Percentiles rank a stretch among this genome's conserved stretches.
Evolutionary conservation across 2,797 vertebrate genomes (phyloP).

Genomic region (Acanthurus leucopareius): DNA sequence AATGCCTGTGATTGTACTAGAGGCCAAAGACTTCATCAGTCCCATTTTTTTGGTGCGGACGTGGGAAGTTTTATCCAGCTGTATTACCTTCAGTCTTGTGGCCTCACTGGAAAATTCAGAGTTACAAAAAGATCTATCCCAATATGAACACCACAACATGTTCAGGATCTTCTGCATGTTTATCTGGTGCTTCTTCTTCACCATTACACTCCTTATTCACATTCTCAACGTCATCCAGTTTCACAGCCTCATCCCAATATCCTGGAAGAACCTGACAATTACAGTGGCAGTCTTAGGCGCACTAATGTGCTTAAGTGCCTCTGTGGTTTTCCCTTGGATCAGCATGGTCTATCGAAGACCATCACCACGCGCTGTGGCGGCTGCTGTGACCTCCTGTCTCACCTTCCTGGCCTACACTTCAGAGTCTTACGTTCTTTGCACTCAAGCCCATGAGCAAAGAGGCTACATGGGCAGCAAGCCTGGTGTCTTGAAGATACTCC

Average conservation of each 20-base stretch:
- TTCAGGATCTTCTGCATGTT: slow-evolving; percentile 82
- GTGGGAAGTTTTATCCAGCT: slow-evolving; percentile 74
- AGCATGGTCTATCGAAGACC: not conserved
- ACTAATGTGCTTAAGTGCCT: slow-evolving; percentile 77
- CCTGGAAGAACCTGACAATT: slow-evolving; percentile 87
- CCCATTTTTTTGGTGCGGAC: slow-evolving; percentile 81
- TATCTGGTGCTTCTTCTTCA: slow-evolving; percentile 86
- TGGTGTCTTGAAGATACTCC: slow-evolving; percentile 84
- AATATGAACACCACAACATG: accelerated
- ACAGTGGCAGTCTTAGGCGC: slow-evolving; percentile 74
- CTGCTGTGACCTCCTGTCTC: slow-evolving; percentile 73
- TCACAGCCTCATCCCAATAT: slow-evolving; percentile 85
- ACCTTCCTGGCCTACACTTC: slow-evolving; percentile 76
- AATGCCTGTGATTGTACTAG: slow-evolving; percentile 86
- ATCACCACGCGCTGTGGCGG: slow-evolving; percentile 5
- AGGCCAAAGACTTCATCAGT: slow-evolving; percentile 80
- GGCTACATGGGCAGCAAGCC: slow-evolving; percentile 85
- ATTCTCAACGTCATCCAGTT: slow-evolving; percentile 84
- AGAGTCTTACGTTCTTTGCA: slow-evolving; percentile 75
- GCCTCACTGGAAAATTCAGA: slow-evolving; percentile 40
- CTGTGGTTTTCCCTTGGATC: slow-evolving; percentile 74
- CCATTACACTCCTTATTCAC: slow-evolving; percentile 80
- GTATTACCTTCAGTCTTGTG: slow-evolving; percentile 82
- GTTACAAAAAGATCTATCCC: accelerated
- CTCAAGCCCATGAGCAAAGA: slow-evolving; percentile 72